phyloP scores from a whole-genome alignment of 2,797 vertebrate genomes.

The Sebastiscus tertius region DNA sequence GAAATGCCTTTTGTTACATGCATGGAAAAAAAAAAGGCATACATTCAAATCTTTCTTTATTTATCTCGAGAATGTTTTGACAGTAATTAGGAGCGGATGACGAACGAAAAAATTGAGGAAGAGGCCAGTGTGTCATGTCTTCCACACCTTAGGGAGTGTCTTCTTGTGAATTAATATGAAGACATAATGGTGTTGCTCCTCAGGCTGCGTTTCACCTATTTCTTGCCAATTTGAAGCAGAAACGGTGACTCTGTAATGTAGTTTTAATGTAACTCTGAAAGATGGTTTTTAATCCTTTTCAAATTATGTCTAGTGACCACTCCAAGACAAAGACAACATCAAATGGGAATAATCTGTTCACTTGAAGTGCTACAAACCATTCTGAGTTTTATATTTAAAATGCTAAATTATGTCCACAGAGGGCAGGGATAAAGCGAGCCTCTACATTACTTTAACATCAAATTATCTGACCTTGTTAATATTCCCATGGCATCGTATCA shows the following conservation, averaged over 20 bases:
- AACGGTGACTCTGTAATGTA: background rate
- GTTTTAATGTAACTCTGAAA: background rate
- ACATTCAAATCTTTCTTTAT: background rate
- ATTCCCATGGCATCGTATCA: background rate
- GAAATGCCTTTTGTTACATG: background rate
- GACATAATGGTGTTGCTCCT: slow-evolving; percentile 3
- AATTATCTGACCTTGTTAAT: background rate
- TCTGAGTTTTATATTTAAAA: background rate
- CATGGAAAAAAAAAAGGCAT: background rate
- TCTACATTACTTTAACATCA: background rate
- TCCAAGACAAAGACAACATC: background rate
- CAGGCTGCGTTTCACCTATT: background rate
- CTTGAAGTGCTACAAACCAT: background rate
- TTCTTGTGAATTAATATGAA: slow-evolving; percentile 1
- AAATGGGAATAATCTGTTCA: background rate
- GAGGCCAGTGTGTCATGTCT: background rate
- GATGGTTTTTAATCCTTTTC: background rate
- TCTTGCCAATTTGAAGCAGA: slow-evolving; percentile 4
- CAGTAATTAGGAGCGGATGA: background rate
- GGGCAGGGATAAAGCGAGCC: background rate
- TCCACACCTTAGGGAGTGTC: background rate
- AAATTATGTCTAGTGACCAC: background rate
- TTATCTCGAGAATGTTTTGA: background rate
- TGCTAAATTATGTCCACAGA: background rate
- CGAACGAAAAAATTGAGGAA: background rate